A percentile compares a stretch with the other conserved stretches of the same genome.
Conservation (phyloP, 2,888 invertebrate genomes). For the Nymphalis polychloros region DNA sequence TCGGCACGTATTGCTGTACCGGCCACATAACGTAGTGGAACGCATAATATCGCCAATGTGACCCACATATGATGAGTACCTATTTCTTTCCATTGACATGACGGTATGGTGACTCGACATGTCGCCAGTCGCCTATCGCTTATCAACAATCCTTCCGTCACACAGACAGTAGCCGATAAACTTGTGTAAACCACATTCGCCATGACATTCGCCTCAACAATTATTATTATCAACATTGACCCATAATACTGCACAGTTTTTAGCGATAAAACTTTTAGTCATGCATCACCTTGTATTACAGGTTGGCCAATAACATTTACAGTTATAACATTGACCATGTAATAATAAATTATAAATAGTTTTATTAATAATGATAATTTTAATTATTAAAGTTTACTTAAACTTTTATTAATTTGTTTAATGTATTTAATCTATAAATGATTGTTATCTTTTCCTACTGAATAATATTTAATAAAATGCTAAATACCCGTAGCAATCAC, state of each 20-base stretch:
- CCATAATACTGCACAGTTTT: slow-evolving; percentile 39
- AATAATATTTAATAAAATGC: no score
- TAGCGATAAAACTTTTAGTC: slow-evolving; percentile 38
- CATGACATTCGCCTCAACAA: slow-evolving; percentile 36
- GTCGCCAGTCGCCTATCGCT: slow-evolving; percentile 1
- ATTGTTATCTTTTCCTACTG: no score
- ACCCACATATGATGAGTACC: slow-evolving; percentile 41
- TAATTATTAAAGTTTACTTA: no score
- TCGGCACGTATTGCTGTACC: slow-evolving; percentile 8
- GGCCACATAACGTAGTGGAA: slow-evolving; percentile 21
- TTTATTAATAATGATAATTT: not conserved
- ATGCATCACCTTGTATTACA: slow-evolving; percentile 39
- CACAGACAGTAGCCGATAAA: not conserved
- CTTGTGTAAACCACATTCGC: slow-evolving; percentile 2
- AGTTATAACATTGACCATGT: slow-evolving; percentile 29
- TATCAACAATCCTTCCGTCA: not conserved
- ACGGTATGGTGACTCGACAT: slow-evolving; percentile 17
- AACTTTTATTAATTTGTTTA: no score
- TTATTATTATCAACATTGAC: slow-evolving; percentile 43
- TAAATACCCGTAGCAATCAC: no score
- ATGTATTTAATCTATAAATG: no score
- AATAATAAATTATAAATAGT: slow-evolving; percentile 15
- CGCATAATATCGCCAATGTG: slow-evolving; percentile 35
- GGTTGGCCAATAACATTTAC: slow-evolving; percentile 32
- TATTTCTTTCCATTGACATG: slow-evolving; percentile 37